Evolutionary conservation across 2,113 vertebrate species (phyloP).

Genomic region (Rynchops niger): DNA sequence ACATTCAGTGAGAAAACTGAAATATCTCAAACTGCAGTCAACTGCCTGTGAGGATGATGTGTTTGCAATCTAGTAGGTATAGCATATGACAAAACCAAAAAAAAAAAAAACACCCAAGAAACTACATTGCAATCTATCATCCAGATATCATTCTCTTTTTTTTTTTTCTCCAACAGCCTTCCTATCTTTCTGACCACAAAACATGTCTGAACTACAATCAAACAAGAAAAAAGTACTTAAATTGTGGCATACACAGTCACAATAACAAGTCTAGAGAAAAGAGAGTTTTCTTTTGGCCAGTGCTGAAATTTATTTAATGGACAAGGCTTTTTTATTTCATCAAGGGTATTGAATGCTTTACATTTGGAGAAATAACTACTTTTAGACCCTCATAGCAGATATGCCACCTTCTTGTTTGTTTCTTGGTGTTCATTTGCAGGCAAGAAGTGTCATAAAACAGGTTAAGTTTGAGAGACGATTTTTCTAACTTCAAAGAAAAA

Average conservation of each 20-base stretch:
- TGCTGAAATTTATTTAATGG: neutral
- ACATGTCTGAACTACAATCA: neutral
- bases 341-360: neutral
- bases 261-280: neutral
- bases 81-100: neutral
- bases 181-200: neutral
- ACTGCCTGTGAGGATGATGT: neutral
- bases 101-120: neutral
- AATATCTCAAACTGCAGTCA: neutral
- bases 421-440: neutral
- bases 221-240: neutral
- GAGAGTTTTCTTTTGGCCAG: neutral
- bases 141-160: neutral
- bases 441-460: neutral
- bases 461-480: neutral
- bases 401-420: neutral
- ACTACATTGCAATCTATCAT: neutral
- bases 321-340: neutral
- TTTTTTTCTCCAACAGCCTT: rapidly evolving
- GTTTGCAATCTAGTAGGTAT: neutral
- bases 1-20: neutral
- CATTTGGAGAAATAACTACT: neutral
- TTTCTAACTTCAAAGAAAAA: neutral
- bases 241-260: neutral
- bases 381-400: neutral